Conservation (phyloP, 2,888 invertebrate species). For the Maniola hyperantus region DNA sequence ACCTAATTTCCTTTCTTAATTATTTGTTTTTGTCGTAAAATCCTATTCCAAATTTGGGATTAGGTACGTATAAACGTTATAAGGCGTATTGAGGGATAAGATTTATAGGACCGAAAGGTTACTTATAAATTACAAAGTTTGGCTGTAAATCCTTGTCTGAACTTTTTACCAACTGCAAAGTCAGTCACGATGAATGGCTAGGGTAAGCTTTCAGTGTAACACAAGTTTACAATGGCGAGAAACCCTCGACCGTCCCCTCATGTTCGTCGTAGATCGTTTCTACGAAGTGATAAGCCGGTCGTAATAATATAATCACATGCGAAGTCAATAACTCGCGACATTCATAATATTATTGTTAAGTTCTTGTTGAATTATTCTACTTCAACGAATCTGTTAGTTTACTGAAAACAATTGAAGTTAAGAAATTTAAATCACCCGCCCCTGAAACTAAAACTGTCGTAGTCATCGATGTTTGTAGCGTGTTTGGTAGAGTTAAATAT, state of each 20-base stretch:
- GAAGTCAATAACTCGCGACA: background rate
- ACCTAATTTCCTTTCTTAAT: too few species aligned
- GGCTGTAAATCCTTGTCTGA: background rate
- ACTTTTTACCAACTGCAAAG: slow-evolving; percentile 7
- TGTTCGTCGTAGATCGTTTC: background rate
- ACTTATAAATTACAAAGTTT: background rate
- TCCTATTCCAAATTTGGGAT: background rate
- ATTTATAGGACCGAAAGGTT: background rate
- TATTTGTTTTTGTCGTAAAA: too few species aligned
- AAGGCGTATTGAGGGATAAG: background rate
- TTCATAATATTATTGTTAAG: background rate
- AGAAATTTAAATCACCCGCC: too few species aligned
- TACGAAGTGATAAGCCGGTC: background rate
- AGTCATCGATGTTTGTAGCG: too few species aligned
- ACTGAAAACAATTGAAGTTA: too few species aligned
- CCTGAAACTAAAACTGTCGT: too few species aligned
- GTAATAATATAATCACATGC: background rate
- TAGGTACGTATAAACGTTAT: background rate
- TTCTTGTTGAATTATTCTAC: background rate
- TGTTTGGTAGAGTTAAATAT: too few species aligned
- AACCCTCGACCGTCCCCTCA: background rate
- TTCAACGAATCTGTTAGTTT: too few species aligned
- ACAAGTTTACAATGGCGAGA: background rate
- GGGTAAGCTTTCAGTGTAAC: background rate
- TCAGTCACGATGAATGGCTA: background rate